Base-by-base conservation (phyloP, 2,888 invertebrate species). In the Apodemia hepburni region DNA sequence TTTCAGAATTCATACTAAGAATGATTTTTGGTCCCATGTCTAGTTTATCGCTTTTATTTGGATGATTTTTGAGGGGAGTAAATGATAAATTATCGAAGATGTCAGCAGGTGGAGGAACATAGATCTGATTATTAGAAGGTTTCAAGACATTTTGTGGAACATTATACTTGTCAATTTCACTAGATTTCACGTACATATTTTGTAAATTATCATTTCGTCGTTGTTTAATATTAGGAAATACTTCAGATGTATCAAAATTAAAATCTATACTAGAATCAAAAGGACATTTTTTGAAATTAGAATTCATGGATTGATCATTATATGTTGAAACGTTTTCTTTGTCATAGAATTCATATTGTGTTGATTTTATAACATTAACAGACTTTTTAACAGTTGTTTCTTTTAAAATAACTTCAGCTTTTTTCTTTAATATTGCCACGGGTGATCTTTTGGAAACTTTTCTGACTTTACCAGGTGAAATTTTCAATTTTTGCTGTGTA, bases 51-150 rank as follows among this genome's bases (percentile, higher is more conserved):
- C 66, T 74, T 75, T 82, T 85, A 9, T 67, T 17, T 35, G 75
- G 69, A 8, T 73, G 9, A 51, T 69, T 75, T 70, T 90, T 91
- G 4, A 90, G 68, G 15, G 91, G 91, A 6, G 90, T 89, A 66
- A 89, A 91, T 7, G 80, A 83, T 1, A 90, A 74, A 70, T 89
- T 84, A 66, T 91, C 90, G 75, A 90, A 88, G 49, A 89, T 69
- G 65, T 89, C 84, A 58, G 78, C 68, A 11, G 71, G 72, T 35
- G 80, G 77, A 27, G 71, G 68, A 49, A 81, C 72, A 64, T 61
- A 68, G 12, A 64, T 69, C 68, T 82, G 81, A 65, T 76, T 85
- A 62, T 86, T 88, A n/a, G 77, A 81, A 57, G 84, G 79, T 69
- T 82, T 84, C 27, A 87, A 66, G 49, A 84, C 68, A 75, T 86